Evolutionary conservation across 2,888 invertebrate species (phyloP), one percentile per base, ranked within the genome.

Genomic region (Myopa tessellatipennis): DNA sequence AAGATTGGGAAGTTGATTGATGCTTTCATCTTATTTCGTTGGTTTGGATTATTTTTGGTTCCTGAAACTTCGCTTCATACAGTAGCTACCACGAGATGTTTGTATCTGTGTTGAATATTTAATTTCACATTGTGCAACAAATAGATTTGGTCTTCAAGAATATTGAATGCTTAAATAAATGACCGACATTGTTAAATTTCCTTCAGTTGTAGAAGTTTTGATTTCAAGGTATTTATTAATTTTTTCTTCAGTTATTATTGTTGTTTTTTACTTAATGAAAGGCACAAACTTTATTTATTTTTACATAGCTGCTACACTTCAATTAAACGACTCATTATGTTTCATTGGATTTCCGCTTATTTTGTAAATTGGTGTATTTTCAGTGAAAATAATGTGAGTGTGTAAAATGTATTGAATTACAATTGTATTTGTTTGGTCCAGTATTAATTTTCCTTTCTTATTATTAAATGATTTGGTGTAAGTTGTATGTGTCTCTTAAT

Each of bases 261-360:
- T 45, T 76, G 45, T 76, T 45, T 55, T 67, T 67, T 72, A 58
- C 69, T 68, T 77, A 77, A 58, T 61, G 55, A 58, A 77, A 77
- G 77, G 77, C 77, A 77, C 77, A 73, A 77, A 77, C 77, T 77
- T 77, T 36, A 45, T 73, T 50, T 70, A 70, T 70, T 70, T 60
- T 63, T 63, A 34, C 18, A 5, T n/a, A 55, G 38, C 38, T 55
- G 36, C 50, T 76, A 71, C 71, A 73, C 65, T 71, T 50, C 58
- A 26, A 71, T 63, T 67, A 67, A 74, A 52, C 50, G 8, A 52
- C 14, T 55, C 55, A 67, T 68, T 67, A 40, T 45, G 18, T 61
- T 60, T 60, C 55, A 61, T 8, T 50, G 52, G n/a, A 10, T 36
- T 65, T 38, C 38, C 14, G 50, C 16, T 75, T 58, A 34, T 75